Conservation (phyloP, 2,113 vertebrate species). For the Strigops habroptila region DNA sequence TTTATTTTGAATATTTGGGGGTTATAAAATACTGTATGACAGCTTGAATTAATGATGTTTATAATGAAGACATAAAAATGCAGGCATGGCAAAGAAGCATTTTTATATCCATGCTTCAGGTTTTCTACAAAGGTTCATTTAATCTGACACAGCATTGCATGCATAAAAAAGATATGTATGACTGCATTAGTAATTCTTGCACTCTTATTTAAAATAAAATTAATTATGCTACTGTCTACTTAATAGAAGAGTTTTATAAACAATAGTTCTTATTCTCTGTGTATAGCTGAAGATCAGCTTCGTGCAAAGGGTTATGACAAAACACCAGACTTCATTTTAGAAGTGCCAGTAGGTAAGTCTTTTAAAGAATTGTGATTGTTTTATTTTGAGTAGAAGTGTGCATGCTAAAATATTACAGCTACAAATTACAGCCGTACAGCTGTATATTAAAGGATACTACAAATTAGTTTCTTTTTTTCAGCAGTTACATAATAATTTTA, state of each 20-base stretch:
- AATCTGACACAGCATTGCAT: conserved; percentile 68
- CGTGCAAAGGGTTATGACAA: conserved; percentile 97
- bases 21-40: conserved; percentile 69
- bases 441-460: background rate
- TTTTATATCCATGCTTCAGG: conserved; percentile 71
- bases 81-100: conserved; percentile 69
- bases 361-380: background rate
- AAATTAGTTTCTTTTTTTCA: background rate
- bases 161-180: conserved; percentile 69
- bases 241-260: conserved; percentile 63
- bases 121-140: conserved; percentile 77
- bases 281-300: conserved; percentile 94
- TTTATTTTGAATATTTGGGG: conserved; percentile 73
- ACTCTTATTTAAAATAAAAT: conserved; percentile 71
- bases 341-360: conserved; percentile 93
- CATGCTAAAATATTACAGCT: background rate
- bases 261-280: conserved; percentile 64
- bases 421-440: background rate
- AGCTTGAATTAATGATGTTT: conserved; percentile 77
- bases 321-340: conserved; percentile 97
- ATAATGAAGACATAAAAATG: conserved; percentile 79
- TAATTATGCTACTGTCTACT: conserved; percentile 71
- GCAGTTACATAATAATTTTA: background rate
- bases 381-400: background rate
- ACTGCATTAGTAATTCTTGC: conserved; percentile 70